Conservation (phyloP, 2,113 vertebrate genomes). For the Platysteira castanea region DNA sequence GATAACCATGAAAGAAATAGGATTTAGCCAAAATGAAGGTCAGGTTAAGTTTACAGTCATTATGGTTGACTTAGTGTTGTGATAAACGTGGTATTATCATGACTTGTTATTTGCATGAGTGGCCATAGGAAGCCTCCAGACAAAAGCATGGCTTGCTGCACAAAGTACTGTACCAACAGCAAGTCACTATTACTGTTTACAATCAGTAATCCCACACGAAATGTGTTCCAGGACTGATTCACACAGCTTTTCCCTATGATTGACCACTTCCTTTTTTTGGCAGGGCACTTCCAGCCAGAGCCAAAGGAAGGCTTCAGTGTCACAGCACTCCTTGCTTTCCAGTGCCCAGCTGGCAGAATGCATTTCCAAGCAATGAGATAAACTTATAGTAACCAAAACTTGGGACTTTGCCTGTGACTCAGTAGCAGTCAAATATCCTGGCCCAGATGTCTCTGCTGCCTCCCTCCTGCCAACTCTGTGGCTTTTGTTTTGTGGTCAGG, state of each 20-base stretch:
- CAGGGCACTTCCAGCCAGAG: neutral
- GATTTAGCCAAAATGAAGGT: neutral
- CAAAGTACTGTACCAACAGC: neutral
- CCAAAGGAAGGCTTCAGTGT: neutral
- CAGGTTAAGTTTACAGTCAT: neutral
- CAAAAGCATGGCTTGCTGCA: neutral
- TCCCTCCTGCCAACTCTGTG: neutral
- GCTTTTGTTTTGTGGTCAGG: neutral
- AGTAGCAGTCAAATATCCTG: neutral
- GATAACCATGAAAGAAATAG: neutral
- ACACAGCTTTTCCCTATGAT: neutral
- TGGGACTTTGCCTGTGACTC: neutral
- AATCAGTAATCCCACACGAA: neutral
- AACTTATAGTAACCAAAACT: neutral
- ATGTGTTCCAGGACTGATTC: neutral
- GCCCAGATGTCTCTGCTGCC: neutral
- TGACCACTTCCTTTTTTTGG: neutral
- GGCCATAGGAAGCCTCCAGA: neutral
- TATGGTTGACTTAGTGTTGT: neutral
- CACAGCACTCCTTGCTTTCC: neutral
- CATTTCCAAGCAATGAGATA: neutral
- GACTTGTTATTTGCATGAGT: neutral
- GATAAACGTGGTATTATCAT: neutral
- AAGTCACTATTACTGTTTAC: neutral
- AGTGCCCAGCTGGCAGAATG: neutral